Evolutionary conservation across 2,113 vertebrate species (phyloP), one percentile per base, ranked within the genome.

Genomic region (Ageneiosus marmoratus): DNA sequence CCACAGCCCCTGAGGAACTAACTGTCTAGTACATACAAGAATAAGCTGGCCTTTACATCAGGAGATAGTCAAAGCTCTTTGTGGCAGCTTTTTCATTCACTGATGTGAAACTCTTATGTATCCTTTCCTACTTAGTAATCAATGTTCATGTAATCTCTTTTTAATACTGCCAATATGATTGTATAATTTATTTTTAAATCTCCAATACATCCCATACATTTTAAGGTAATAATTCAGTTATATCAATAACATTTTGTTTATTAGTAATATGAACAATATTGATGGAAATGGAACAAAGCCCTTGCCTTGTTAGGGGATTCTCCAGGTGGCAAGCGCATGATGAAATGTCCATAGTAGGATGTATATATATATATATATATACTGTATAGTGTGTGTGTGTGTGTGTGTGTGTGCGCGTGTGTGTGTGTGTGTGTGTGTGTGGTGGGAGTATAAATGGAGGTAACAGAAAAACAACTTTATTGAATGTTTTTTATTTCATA

Each of bases 11-110:
- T 81, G 83, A 93, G 93, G 93, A 93, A 88, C 48, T 48, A 83
- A 82, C 90, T 86, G 91, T 88, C 90, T 90, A 90, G 91, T 93
- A 92, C 92, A 92, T 92, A 87, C 88, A 91, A 92, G 92, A 92
- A 90, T 92, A 89, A 90, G 92, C 91, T 90, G 90, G 91, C 92
- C 92, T 93, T 93, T 92, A 91, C 89, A 62, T 84, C 86, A 83
- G 62, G 79, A 87, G 79, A 90, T 65, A 90, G 83, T 85, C 79
- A 62, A 70, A 84, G 87, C 88, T 88, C 75, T 62, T 80, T 86
- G 86, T 84, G 84, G 89, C 79, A 78, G 75, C 53, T 85, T 82
- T 89, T 88, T 77, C 58, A 82, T 83, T 81, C 67, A 73, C 56
- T 85, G 86, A 73, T 58, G 8, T 78, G n/a, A 58, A 18, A 60